These are phyloP conservation scores for Hydropotes inermis DNA, from an alignment of 2,113 vertebrate genomes.

Conservation along the genomic window DNA sequence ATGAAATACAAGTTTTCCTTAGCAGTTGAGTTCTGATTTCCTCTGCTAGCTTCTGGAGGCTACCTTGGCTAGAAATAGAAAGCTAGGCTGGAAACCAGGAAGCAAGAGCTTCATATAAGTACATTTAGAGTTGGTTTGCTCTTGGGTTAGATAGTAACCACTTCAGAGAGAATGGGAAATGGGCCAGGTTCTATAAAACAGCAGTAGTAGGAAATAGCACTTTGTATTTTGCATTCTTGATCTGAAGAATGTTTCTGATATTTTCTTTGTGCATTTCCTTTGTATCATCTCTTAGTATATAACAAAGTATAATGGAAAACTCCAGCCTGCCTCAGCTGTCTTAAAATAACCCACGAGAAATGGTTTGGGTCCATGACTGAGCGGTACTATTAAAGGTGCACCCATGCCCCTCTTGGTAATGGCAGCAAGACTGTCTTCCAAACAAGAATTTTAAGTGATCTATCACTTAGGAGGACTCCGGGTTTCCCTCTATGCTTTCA, in stretches of 20 bases:
- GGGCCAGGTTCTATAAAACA: not conserved
- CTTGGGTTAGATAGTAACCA: not conserved
- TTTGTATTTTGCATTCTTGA: not conserved
- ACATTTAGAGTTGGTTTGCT: not conserved
- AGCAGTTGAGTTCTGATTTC: not conserved
- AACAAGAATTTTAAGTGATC: not conserved
- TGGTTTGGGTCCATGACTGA: not conserved
- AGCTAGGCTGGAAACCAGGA: not conserved
- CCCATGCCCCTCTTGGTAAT: not conserved
- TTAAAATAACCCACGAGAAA: not conserved
- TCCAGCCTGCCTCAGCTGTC: not conserved
- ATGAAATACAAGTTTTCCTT: not conserved
- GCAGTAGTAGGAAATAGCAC: not conserved
- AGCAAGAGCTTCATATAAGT: not conserved
- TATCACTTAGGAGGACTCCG: not conserved
- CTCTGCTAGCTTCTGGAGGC: not conserved
- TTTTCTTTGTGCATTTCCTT: not conserved
- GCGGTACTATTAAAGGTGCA: not conserved
- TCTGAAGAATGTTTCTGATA: not conserved
- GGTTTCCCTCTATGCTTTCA: not conserved
- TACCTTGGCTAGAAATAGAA: not conserved
- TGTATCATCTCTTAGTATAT: not conserved
- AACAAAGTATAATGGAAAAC: conserved; percentile 18
- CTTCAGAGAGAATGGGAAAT: not conserved
- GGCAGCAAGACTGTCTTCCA: not conserved